Conservation (phyloP, 2,888 invertebrate genomes). For the Acanthosoma haemorrhoidale region DNA sequence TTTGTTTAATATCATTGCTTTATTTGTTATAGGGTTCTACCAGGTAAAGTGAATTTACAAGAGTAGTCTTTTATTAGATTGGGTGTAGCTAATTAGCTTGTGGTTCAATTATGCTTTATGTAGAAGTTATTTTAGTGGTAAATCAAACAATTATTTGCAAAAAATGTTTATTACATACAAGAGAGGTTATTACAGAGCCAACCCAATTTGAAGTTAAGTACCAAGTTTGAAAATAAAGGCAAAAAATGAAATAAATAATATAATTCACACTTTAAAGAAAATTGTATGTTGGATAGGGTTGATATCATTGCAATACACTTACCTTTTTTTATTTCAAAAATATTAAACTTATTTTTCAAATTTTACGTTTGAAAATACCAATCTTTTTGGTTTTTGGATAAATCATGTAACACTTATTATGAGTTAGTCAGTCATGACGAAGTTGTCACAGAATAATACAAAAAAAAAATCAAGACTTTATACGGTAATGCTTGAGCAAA, state of each 20-base stretch:
- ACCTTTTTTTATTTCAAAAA: background rate
- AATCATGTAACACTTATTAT: background rate
- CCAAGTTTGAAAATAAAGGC: background rate
- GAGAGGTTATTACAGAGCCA: background rate
- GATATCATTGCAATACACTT: background rate
- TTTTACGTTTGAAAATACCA: background rate
- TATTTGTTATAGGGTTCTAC: no score
- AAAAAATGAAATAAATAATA: background rate
- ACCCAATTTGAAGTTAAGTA: background rate
- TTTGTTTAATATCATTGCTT: no score
- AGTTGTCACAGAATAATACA: no score
- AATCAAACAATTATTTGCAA: background rate
- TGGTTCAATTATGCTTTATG: no score
- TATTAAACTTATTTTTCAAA: background rate
- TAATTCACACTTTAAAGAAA: background rate
- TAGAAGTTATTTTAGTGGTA: no score
- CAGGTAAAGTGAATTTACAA: no score
- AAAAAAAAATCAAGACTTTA: no score
- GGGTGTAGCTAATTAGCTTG: no score
- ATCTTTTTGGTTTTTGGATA: background rate
- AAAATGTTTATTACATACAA: slow-evolving; percentile 15
- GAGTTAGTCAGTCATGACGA: background rate
- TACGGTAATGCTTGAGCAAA: no score
- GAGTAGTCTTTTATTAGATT: no score
- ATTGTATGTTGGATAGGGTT: background rate